A percentile compares a stretch with the other conserved stretches of the same genome.
Evolutionary conservation across 2,888 invertebrate species (phyloP).

Genomic region (Agrenia bidenticulata): DNA sequence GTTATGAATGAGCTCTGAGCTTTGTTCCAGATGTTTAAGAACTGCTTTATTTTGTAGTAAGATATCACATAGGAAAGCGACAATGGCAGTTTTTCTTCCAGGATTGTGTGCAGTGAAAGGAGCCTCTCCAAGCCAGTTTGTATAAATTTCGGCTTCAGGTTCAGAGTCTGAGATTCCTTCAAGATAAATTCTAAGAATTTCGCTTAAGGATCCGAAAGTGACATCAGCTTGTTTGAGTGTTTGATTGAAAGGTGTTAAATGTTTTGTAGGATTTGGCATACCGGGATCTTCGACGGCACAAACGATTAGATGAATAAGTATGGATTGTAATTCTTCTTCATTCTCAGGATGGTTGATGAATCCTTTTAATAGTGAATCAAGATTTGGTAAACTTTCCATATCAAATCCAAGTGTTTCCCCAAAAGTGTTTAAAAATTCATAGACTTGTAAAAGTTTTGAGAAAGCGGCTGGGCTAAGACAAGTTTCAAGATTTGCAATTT

Average conservation of each 20-base stretch:
- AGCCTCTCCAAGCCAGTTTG: slow-evolving; percentile 75
- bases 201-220: slow-evolving; percentile 86
- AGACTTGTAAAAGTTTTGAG: slow-evolving; percentile 90
- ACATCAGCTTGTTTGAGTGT: slow-evolving; percentile 85
- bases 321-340: slow-evolving; percentile 80
- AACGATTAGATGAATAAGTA: slow-evolving; percentile 80
- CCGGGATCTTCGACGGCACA: slow-evolving; percentile 90
- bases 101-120: slow-evolving; percentile 84
- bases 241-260: slow-evolving; percentile 86
- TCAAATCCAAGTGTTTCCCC: slow-evolving; percentile 92
- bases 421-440: slow-evolving; percentile 95
- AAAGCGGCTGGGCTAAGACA: slow-evolving; percentile 84
- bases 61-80: slow-evolving; percentile 92
- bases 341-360: slow-evolving; percentile 76
- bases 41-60: slow-evolving; percentile 79
- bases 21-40: slow-evolving; percentile 45
- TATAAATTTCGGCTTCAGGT: slow-evolving; percentile 55
- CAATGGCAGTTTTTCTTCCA: slow-evolving; percentile 80
- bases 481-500: not conserved
- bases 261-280: slow-evolving; percentile 83
- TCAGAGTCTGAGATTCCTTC: slow-evolving; percentile 47
- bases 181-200: slow-evolving; percentile 68
- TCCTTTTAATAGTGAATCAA: slow-evolving; percentile 83
- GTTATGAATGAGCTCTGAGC: slow-evolving; percentile 68
- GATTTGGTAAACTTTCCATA: slow-evolving; percentile 79